Conservation (phyloP, 2,113 vertebrate species). For the Melanotaenia duboulayi region DNA sequence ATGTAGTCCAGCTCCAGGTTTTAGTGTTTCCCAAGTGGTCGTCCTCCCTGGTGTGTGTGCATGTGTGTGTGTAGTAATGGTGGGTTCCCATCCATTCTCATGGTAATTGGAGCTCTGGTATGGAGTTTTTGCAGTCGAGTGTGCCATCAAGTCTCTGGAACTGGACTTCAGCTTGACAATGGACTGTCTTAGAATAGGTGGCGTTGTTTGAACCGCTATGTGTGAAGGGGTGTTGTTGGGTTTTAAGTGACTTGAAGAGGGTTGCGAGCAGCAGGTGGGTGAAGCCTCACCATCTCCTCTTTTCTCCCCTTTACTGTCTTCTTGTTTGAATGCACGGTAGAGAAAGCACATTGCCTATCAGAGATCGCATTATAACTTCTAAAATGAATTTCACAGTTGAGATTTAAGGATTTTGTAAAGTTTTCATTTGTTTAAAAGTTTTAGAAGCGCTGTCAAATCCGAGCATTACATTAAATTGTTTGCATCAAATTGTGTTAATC, state of each 20-base stretch:
- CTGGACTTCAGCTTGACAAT: conserved; percentile 62
- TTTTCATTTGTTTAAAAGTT: not conserved
- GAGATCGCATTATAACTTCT: not conserved
- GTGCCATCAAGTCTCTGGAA: conserved; percentile 37
- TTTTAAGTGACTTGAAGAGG: conserved; percentile 62
- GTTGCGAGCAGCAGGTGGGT: conserved; percentile 74
- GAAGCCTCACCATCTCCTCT: conserved; percentile 36
- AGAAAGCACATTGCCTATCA: not conserved
- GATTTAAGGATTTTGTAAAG: not conserved
- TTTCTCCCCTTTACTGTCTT: conserved; percentile 6
- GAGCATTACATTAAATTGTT: no score
- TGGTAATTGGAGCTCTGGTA: conserved; percentile 80
- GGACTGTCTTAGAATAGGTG: conserved; percentile 58
- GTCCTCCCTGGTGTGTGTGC: conserved; percentile 52
- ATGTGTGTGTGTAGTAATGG: conserved; percentile 71
- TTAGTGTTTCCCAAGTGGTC: conserved; percentile 50
- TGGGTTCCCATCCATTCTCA: conserved; percentile 82
- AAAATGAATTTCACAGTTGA: not conserved
- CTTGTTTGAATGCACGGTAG: not conserved
- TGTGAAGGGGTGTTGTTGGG: conserved; percentile 35
- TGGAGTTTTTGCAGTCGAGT: conserved; percentile 59
- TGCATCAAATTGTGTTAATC: not conserved
- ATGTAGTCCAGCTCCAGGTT: conserved; percentile 70
- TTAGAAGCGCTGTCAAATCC: no score
- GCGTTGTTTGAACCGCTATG: conserved; percentile 37